Percentiles rank a stretch among this genome's conserved stretches.
Evolutionary conservation across 92 coral and sea anemone genomes (phyloP).

Genomic region (Bergia puertoricense): DNA sequence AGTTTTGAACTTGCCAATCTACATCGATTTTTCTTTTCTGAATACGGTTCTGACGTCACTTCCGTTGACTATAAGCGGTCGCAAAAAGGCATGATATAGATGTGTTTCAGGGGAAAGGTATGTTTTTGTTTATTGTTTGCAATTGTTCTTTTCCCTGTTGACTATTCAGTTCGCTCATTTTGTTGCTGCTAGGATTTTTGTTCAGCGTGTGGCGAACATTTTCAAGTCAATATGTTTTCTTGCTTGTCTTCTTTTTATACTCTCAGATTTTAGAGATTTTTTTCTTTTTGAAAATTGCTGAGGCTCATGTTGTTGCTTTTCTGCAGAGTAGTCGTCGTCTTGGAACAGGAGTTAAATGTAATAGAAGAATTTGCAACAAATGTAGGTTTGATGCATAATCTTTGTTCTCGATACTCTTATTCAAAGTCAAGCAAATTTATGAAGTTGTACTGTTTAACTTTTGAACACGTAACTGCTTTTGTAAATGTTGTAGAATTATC

Average conservation of each 20-base stretch:
- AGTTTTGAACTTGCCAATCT: no score
- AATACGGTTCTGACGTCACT: no score
- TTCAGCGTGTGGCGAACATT: no score
- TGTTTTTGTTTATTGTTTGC: no score
- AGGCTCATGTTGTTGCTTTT: background rate
- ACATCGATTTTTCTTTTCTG: no score
- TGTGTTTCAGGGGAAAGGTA: background rate
- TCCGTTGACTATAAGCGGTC: no score
- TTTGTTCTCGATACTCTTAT: background rate
- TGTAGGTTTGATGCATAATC: background rate
- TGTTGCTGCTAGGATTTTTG: background rate
- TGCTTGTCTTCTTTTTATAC: background rate
- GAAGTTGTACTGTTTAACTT: background rate
- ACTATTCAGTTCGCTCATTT: background rate
- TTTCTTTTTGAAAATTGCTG: background rate
- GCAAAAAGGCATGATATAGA: no score
- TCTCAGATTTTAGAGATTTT: background rate
- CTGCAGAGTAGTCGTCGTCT: background rate
- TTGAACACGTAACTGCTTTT: background rate
- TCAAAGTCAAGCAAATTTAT: background rate
- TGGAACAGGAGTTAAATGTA: background rate
- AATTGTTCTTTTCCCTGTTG: no score
- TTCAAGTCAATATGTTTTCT: no score
- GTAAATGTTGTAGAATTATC: background rate
- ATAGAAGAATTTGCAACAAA: background rate